Percentiles rank a stretch among this genome's conserved stretches.
Evolutionary conservation across 1,140 invertebrate genomes (phyloP).

Genomic region (Amphibalanus amphitrite): DNA sequence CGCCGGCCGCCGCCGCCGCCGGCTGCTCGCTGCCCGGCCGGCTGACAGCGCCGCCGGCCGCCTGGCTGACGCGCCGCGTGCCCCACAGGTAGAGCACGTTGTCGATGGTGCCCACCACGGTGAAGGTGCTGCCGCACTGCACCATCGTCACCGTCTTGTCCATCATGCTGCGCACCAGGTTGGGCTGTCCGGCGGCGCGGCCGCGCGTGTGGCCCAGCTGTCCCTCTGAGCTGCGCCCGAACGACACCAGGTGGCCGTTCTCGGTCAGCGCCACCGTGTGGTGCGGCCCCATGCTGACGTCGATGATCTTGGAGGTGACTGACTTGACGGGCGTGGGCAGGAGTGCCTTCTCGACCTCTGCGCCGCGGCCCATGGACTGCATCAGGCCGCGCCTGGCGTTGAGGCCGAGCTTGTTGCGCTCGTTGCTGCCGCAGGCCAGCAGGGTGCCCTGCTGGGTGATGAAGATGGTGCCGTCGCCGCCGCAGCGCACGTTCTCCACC

Average conservation of each 20-base stretch:
- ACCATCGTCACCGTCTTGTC: conserved; percentile 37
- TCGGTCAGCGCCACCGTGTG: conserved; percentile 43
- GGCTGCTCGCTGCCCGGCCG: neutral
- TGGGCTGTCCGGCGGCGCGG: conserved; percentile 22
- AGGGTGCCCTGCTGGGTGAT: conserved; percentile 43
- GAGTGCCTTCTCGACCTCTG: conserved; percentile 30
- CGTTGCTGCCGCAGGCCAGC: conserved; percentile 47
- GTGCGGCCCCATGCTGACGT: conserved; percentile 36
- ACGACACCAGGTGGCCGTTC: conserved; percentile 42
- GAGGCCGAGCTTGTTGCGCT: conserved; percentile 48
- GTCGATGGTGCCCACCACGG: conserved; percentile 41
- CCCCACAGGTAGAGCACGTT: conserved; percentile 55
- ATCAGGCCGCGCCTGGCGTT: conserved; percentile 34
- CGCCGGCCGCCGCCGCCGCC: neutral
- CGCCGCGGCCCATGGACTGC: conserved; percentile 19
- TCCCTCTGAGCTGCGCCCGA: conserved; percentile 42
- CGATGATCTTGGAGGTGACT: conserved; percentile 29
- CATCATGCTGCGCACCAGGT: conserved; percentile 35
- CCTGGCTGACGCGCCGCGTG: conserved; percentile 29
- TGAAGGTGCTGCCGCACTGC: conserved; percentile 44
- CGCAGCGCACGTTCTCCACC: conserved; percentile 38
- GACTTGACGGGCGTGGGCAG: conserved; percentile 28
- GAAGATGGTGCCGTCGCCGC: conserved; percentile 44
- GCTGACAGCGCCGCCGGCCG: conserved; percentile 12
- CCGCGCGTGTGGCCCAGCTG: conserved; percentile 31